Evolutionary conservation across 2,888 invertebrate genomes (phyloP), one percentile per base, ranked within the genome.

Genomic region (Drosophila mercatorum): DNA sequence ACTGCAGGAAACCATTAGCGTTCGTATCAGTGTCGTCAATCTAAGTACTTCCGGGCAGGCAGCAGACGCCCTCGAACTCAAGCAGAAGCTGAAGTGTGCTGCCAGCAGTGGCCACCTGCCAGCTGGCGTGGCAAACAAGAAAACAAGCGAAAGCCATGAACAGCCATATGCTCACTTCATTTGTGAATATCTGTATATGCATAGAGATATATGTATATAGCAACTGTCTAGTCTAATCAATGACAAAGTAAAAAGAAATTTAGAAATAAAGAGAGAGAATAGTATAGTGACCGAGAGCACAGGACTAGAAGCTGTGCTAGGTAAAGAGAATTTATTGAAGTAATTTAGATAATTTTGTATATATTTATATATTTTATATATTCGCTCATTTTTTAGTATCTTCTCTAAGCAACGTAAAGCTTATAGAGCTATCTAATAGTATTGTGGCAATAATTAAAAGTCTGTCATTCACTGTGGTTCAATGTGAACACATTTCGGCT

Each of bases 1-100:
- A 67, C 68, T 67, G 67, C 67, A 67, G 67, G 67, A 67, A 67
- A 47, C 67, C 67, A 67, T 67, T 67, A 67, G 68, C 47, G 68
- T 67, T 47, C 56, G 40, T 67, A 67, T 67, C 67, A 47, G 41
- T 67, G 67, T 67, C 68, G 68, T 67, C 67, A 67, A 67, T 67
- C 67, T 68, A 57, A 67, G 67, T 67, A 68, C 68, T 68, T 67
- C 67, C 67, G 67, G 68, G 34, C 68, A 49, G 68, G 68, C 68
- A 28, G 28, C 46, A 57, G 67, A 68, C 68, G 66, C 66, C 22
- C 53, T 6, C 17, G 11, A 36, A 55, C 31, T 41, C 40, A 41
- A 41, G 41, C 41, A 17, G n/a, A 47, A 8, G 22, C 7, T 4
- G 22, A 38, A 38, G 36, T 31, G 49, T 49, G 49, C 28, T 47